These are phyloP conservation scores for Calliopsis andreniformis DNA, from an alignment of 1,140 invertebrate genomes.

Conservation along the genomic window DNA sequence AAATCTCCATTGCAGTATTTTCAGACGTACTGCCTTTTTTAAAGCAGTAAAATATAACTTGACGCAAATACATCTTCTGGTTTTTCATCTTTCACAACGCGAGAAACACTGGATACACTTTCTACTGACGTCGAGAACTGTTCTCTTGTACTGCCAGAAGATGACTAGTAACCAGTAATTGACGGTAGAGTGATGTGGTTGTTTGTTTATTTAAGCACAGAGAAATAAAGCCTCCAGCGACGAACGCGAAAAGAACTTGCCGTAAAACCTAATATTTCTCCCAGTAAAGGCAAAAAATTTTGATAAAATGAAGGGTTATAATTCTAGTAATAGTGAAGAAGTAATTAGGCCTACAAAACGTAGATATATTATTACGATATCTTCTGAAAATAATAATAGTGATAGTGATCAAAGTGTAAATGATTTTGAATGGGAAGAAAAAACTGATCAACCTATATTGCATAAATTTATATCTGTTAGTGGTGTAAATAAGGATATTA, in stretches of 20 bases:
- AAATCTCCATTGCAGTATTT: constrained; percentile 20
- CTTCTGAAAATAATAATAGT: constrained; percentile 23
- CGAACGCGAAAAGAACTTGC: constrained; percentile 7
- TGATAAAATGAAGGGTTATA: constrained; percentile 21
- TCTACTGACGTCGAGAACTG: neutral
- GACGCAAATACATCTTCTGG: constrained; percentile 7
- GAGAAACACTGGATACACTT: neutral
- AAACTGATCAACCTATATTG: constrained; percentile 41
- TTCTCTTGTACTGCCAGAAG: neutral
- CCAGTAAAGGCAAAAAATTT: too few species aligned
- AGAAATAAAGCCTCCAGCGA: neutral
- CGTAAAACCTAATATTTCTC: neutral
- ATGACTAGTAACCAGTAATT: neutral
- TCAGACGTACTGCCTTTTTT: constrained; percentile 23
- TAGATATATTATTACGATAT: constrained; percentile 22
- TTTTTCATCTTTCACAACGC: neutral
- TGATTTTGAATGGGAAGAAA: constrained; percentile 35
- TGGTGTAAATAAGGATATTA: constrained; percentile 35
- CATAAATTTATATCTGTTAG: constrained; percentile 42
- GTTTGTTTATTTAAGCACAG: constrained; percentile 4
- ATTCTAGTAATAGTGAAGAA: constrained; percentile 24
- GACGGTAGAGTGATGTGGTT: neutral
- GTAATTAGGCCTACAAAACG: constrained; percentile 31
- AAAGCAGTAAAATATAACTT: constrained; percentile 21
- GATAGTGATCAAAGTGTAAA: constrained; percentile 35